phyloP scores from a whole-genome alignment of 1,140 invertebrate species.

The Adelges cooleyi region DNA sequence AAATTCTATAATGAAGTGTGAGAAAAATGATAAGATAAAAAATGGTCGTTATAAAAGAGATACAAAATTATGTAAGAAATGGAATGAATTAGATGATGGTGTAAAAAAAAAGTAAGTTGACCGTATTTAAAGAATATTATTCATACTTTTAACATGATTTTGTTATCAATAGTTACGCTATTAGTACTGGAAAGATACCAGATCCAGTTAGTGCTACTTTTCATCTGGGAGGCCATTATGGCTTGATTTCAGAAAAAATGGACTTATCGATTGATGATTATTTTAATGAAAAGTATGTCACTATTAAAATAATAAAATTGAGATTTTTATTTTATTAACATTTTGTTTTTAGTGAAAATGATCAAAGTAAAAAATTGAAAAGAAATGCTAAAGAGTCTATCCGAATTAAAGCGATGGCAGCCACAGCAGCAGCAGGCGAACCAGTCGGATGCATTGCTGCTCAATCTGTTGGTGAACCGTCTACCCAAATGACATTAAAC shows the following conservation, averaged over 20 bases:
- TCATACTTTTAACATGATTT: no score
- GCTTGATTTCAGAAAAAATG: slow-evolving; percentile 68
- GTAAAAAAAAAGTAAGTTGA: slow-evolving; percentile 41
- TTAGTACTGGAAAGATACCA: slow-evolving; percentile 41
- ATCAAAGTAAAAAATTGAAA: not conserved
- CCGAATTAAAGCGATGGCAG: slow-evolving; percentile 18
- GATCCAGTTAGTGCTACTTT: slow-evolving; percentile 61
- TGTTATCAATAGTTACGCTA: slow-evolving; percentile 8
- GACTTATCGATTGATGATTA: slow-evolving; percentile 56
- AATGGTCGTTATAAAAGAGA: slow-evolving; percentile 39
- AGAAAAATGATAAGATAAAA: slow-evolving; percentile 35
- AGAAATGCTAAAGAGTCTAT: slow-evolving; percentile 9
- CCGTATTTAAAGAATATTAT: not conserved
- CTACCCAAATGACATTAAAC: slow-evolving; percentile 99
- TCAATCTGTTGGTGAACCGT: slow-evolving; percentile 94
- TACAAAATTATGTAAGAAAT: slow-evolving; percentile 49
- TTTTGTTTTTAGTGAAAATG: not conserved
- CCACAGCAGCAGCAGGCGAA: slow-evolving; percentile 63
- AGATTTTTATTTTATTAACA: not conserved
- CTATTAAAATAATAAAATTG: not conserved
- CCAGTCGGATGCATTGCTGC: slow-evolving; percentile 92
- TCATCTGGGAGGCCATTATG: slow-evolving; percentile 62
- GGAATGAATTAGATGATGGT: slow-evolving; percentile 47
- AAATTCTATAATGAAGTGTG: slow-evolving; percentile 31
- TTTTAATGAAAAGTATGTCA: slow-evolving; percentile 37